Conservation (phyloP, 2,888 invertebrate genomes). For the Lasioglossum figueresi region DNA sequence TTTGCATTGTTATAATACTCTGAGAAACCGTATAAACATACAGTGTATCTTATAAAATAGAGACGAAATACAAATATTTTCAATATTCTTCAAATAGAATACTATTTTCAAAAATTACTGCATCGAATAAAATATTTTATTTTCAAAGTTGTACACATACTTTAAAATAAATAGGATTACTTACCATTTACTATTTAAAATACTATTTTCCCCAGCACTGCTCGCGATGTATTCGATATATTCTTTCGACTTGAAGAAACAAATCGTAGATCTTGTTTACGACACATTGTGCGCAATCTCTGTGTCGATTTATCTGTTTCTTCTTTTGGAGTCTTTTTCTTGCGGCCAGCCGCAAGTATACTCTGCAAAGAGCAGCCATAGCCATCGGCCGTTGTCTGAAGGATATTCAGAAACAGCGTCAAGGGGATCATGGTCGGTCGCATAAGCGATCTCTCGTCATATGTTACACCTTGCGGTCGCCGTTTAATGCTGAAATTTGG, state of each 20-base stretch:
- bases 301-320: conserved; percentile 59
- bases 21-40: too few relatives aligned
- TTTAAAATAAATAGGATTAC: too few relatives aligned
- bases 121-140: too few relatives aligned
- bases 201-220: too few relatives aligned
- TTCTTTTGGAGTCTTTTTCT: conserved; percentile 50
- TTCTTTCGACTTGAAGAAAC: not conserved
- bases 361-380: conserved; percentile 59
- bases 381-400: conserved; percentile 57
- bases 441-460: conserved; percentile 74
- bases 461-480: conserved; percentile 76
- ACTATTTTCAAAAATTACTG: too few relatives aligned
- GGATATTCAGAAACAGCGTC: conserved; percentile 62
- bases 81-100: too few relatives aligned
- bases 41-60: too few relatives aligned
- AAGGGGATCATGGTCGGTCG: conserved; percentile 64
- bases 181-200: too few relatives aligned
- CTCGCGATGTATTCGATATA: too few relatives aligned
- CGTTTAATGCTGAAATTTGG: conserved; percentile 46
- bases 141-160: too few relatives aligned
- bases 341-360: conserved; percentile 67
- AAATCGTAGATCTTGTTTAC: conserved; percentile 74
- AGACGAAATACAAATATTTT: too few relatives aligned
- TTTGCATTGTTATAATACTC: too few relatives aligned
- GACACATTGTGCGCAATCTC: conserved; percentile 68